phyloP scores from a whole-genome alignment of 2,113 vertebrate species.

The Solenodon paradoxus region DNA sequence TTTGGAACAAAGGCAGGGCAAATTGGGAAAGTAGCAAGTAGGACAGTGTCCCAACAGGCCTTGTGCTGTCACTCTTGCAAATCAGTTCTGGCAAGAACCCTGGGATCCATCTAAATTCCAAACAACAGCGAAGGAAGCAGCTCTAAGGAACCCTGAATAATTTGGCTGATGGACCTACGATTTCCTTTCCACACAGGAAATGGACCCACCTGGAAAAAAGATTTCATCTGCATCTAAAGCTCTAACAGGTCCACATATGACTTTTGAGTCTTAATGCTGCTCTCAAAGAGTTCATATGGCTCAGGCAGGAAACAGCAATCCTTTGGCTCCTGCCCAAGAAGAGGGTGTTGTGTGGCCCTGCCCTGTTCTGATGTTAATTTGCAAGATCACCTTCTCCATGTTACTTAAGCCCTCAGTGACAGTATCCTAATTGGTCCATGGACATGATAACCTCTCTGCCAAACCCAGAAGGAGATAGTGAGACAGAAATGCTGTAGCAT shows the following conservation, averaged over 20 bases:
- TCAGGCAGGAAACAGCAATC: neutral
- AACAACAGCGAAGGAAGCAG: neutral
- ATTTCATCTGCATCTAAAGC: neutral
- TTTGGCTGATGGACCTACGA: neutral
- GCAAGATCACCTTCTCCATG: neutral
- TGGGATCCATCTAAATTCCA: neutral
- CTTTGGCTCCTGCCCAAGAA: neutral
- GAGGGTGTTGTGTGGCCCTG: neutral
- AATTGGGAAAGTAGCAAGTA: neutral
- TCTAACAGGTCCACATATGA: neutral
- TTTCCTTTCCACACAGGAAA: neutral
- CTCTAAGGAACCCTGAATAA: neutral
- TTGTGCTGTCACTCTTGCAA: neutral
- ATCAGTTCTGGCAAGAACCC: neutral
- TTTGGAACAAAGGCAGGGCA: neutral
- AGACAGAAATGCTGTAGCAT: neutral
- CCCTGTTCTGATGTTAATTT: neutral
- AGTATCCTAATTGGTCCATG: neutral
- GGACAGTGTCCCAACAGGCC: neutral
- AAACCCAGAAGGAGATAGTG: neutral
- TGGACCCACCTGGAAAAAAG: neutral
- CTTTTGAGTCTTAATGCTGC: neutral
- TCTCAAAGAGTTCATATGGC: neutral
- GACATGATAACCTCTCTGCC: neutral
- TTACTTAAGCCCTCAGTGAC: neutral